These are phyloP conservation scores for Siniperca chuatsi DNA, from an alignment of 2,113 vertebrate species.

Conservation along the genomic window DNA sequence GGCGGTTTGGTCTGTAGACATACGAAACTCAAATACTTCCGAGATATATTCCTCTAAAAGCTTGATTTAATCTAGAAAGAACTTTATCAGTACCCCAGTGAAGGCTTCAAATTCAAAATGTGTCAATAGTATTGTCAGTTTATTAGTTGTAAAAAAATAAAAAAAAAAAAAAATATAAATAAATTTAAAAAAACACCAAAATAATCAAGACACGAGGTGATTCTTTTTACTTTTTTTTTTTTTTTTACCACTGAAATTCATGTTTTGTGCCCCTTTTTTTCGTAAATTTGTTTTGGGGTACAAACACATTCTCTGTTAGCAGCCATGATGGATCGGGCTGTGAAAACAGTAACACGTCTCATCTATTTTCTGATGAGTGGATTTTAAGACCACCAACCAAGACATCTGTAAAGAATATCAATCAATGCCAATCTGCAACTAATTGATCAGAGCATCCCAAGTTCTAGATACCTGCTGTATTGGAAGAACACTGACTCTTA, in stretches of 20 bases:
- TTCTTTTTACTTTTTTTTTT: background rate
- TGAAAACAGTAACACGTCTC: no score
- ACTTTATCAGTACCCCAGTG: background rate
- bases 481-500: background rate
- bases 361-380: background rate
- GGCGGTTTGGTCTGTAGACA: background rate
- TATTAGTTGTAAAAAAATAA: background rate
- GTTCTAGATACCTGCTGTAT: background rate
- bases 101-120: background rate
- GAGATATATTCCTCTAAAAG: background rate
- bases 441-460: background rate
- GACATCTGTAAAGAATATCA: background rate
- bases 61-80: no score
- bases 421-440: background rate
- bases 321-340: background rate
- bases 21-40: background rate
- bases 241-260: background rate
- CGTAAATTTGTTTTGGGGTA: background rate
- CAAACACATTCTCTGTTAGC: background rate
- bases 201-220: background rate
- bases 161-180: no score
- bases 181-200: no score
- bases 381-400: background rate
- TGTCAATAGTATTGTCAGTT: background rate
- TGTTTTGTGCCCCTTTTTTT: background rate